Evolutionary conservation across 1,140 invertebrate genomes (phyloP).

Genomic region (Drosophila mojavensis): DNA sequence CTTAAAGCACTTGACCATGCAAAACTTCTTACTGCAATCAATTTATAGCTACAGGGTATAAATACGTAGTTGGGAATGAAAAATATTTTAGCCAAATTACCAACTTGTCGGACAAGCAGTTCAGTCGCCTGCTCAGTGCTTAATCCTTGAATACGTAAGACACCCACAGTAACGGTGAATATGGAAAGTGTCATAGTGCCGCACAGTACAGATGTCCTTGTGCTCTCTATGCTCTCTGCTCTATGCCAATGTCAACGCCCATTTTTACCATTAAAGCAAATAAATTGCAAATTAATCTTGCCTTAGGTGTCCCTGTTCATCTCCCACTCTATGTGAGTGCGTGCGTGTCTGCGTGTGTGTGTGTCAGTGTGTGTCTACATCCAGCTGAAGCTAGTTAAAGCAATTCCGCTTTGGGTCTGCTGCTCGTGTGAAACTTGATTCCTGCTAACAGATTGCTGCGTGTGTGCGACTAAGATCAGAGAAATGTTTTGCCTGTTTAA

Average conservation of each 20-base stretch:
- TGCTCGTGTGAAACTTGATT: constrained; percentile 18
- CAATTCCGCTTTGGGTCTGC: constrained; percentile 48
- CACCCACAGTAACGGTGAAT: constrained; percentile 7
- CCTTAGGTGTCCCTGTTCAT: constrained; percentile 53
- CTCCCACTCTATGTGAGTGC: constrained; percentile 3
- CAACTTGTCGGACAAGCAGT: constrained; percentile 40
- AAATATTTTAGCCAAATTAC: constrained; percentile 61
- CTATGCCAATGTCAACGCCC: constrained; percentile 18
- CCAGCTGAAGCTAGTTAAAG: constrained; percentile 48
- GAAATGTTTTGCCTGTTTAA: constrained; percentile 12
- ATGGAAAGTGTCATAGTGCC: constrained; percentile 58
- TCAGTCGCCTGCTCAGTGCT: not conserved
- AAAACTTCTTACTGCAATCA: not conserved
- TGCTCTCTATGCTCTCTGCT: not conserved
- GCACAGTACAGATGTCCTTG: constrained; percentile 18
- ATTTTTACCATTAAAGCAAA: constrained; percentile 65
- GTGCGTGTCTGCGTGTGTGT: constrained; percentile 3
- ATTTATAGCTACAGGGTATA: constrained; percentile 4
- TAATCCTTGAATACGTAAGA: constrained; percentile 14
- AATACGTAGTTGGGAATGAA: constrained; percentile 54
- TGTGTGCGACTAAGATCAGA: constrained; percentile 18
- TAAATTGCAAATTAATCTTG: constrained; percentile 83
- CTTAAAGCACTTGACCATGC: no score
- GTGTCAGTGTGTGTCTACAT: constrained; percentile 7
- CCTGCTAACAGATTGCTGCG: constrained; percentile 14